Evolutionary conservation across 2,797 vertebrate genomes (phyloP), one percentile per base, ranked within the genome.

Genomic region (Tauraco hartlaubi): DNA sequence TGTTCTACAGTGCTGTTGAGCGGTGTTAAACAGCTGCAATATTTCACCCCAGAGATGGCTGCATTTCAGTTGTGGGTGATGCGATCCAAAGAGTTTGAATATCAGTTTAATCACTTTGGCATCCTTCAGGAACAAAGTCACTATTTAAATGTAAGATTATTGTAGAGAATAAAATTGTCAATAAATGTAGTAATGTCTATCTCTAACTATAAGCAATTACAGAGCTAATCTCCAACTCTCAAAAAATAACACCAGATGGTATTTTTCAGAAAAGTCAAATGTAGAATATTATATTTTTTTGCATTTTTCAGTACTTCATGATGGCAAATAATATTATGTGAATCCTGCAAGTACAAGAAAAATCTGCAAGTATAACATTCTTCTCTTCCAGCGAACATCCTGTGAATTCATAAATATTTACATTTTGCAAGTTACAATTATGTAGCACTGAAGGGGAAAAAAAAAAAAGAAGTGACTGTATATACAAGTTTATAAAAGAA

Each of bases 361-460:
- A 97, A 98, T 98, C 97, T 98, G 97, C 96, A 98, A 98, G 97
- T 97, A 97, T 97, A 98, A 97, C 96, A 97, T 97, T 98, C 94
- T 96, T 97, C 95, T 98, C 93, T 98, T 95, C 96, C 95, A 98
- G 96, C 2, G 61, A 98, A 98, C 96, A 98, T 98, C 97, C 97
- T 98, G 97, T 98, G 97, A 98, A 98, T 98, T 98, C 98, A 98
- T 98, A 98, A 98, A 98, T 98, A 98, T 98, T 98, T 98, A 98
- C 98, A 97, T 97, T 97, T 98, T 98, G 95, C 96, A 98, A 98
- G 97, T 98, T 98, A 98, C 98, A 98, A 98, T 98, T 98, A 98
- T 98, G 97, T 98, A 97, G 96, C 97, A 97, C 92, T 97, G 80
- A 82, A 93, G 77, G 77, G 39, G 39, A 51, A 75, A 94, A 94